phyloP scores from a whole-genome alignment of 2,797 vertebrate species.

The Notolepis coatsorum region DNA sequence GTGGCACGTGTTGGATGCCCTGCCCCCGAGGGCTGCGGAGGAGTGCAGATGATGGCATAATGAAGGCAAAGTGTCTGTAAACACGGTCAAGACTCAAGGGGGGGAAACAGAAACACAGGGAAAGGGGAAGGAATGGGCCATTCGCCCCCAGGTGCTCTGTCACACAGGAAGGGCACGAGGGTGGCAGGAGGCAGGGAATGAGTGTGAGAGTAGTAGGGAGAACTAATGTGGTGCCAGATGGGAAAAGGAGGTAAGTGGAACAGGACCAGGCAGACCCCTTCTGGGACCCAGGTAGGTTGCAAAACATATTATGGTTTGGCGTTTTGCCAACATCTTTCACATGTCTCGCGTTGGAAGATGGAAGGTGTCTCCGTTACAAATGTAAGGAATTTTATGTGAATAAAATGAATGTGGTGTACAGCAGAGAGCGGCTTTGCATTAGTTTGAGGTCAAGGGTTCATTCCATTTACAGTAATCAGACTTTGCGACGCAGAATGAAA shows the following conservation, averaged over 20 bases:
- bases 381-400: too few species aligned
- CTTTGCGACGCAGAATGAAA: constrained; percentile 6
- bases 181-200: background rate
- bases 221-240: background rate
- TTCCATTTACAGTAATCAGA: too few species aligned
- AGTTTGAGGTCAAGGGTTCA: too few species aligned
- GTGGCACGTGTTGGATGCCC: constrained; percentile 4
- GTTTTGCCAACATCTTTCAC: too few species aligned
- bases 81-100: background rate
- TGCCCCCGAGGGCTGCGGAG: background rate
- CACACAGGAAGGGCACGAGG: background rate
- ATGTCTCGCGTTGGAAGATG: too few species aligned
- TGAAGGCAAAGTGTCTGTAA: constrained; percentile 7
- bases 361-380: too few species aligned
- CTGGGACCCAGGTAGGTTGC: background rate
- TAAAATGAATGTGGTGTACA: too few species aligned
- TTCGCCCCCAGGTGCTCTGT: too few species aligned
- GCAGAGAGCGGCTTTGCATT: too few species aligned
- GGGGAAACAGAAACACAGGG: background rate
- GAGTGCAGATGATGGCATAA: constrained; percentile 12
- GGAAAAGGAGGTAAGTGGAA: background rate
- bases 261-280: background rate
- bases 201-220: background rate
- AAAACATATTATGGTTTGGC: too few species aligned
- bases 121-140: background rate